Evolutionary conservation across 2,888 invertebrate species (phyloP).

Genomic region (Drosophila infuscata): DNA sequence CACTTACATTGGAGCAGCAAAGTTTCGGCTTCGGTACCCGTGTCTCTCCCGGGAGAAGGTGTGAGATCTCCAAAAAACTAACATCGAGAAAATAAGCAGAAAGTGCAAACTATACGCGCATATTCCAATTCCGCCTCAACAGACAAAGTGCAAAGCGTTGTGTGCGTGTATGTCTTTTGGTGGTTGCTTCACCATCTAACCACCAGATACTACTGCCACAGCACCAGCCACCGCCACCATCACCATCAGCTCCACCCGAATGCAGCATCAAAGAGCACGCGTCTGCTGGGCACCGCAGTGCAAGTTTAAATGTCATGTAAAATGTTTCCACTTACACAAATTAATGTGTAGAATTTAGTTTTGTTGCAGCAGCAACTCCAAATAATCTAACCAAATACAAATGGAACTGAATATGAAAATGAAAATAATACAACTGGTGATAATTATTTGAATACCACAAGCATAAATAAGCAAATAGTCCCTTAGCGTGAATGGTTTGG

Average conservation of each 20-base stretch:
- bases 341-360: slow-evolving; percentile 79
- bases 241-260: slow-evolving; percentile 23
- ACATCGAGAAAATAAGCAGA: slow-evolving; percentile 68
- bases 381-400: slow-evolving; percentile 43
- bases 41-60: slow-evolving; percentile 2
- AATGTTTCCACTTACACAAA: slow-evolving; percentile 81
- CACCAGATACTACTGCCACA: slow-evolving; percentile 15
- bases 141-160: slow-evolving; percentile 78
- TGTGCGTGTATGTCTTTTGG: slow-evolving; percentile 74
- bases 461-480: slow-evolving; percentile 36
- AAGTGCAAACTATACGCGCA: slow-evolving; percentile 73
- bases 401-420: slow-evolving; percentile 8
- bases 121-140: slow-evolving; percentile 75
- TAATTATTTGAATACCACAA: slow-evolving; percentile 39
- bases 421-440: slow-evolving; percentile 14
- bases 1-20: slow-evolving; percentile 75
- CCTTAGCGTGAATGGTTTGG: background rate
- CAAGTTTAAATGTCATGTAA: slow-evolving; percentile 81
- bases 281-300: slow-evolving; percentile 56
- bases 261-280: slow-evolving; percentile 61
- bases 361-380: slow-evolving; percentile 47
- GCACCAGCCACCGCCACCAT: slow-evolving; percentile 31
- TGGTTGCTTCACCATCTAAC: slow-evolving; percentile 55
- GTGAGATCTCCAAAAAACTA: slow-evolving; percentile 61
- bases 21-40: slow-evolving; percentile 57